Evolutionary conservation across 2,113 vertebrate genomes (phyloP), one percentile per base, ranked within the genome.

Genomic region (Chaetodon trifascialis): DNA sequence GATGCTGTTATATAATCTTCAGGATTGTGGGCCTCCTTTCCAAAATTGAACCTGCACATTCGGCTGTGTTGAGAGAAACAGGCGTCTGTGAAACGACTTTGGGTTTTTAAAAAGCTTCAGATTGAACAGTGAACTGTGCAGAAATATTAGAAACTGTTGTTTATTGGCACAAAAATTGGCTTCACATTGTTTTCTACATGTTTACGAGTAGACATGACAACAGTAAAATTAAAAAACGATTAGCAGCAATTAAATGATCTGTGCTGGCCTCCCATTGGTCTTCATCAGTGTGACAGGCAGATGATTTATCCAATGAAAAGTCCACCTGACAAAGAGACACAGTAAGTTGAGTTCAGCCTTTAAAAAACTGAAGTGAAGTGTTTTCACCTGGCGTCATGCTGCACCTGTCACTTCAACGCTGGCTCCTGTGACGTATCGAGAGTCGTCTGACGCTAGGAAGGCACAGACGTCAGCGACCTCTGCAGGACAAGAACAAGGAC

Each of bases 401-500:
- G 0, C 23, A 93, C 97, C 96, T 72, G 97, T 95, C 70, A 98
- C 97, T 91, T 97, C 96, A 47, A 97, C 69, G 49, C 96, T 96
- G 76, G 94, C 88, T 71, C 97, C 97, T 0, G 97, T 98, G 90
- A 97, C 94, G 85, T 97, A 97, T 2, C 91, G 87, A 78, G 97
- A 97, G 66, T 97, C 97, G 12, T 96, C 96, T 0, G 97, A 97
- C 9, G 97, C 97, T 55, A 98, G 90, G 84, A 98, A 97, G 7
- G 96, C 95, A 25, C 96, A 97, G 2, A 95, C 97, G 47, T 96
- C 95, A 10, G 97, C 97, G 5, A 97, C 96, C 88, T 97, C 97
- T 97, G 76, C 21, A 54, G 66, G 73, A 55, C 9, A 30, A 10
- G 34, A 9, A 52, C 19, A 34, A 19, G 15, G 17, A 36, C 15